These are phyloP conservation scores for Temnothorax ravouxi DNA, from an alignment of 2,888 invertebrate genomes.

Conservation along the genomic window DNA sequence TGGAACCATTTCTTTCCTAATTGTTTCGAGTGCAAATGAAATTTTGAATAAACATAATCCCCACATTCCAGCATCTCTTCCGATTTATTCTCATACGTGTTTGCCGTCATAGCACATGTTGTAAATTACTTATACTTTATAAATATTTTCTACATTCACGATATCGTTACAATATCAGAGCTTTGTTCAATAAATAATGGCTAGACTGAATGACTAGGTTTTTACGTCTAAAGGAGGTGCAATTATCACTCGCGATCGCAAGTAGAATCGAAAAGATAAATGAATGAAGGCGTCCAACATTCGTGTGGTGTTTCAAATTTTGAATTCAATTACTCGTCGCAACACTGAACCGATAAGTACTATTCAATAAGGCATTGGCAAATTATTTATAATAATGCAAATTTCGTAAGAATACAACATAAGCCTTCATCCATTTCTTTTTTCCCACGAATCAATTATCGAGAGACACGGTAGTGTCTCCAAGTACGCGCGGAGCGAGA, in stretches of 20 bases:
- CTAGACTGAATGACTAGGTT: slow-evolving; percentile 77
- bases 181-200: slow-evolving; percentile 72
- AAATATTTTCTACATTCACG: slow-evolving; percentile 73
- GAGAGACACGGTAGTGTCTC: too few relatives aligned
- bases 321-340: background rate
- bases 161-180: slow-evolving; percentile 67
- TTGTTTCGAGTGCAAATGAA: slow-evolving; percentile 12
- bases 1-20: slow-evolving; percentile 9
- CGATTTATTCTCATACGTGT: slow-evolving; percentile 52
- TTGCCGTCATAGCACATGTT: slow-evolving; percentile 48
- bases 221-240: slow-evolving; percentile 59
- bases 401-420: background rate
- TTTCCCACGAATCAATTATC: background rate
- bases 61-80: slow-evolving; percentile 32
- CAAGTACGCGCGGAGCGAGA: too few relatives aligned
- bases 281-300: slow-evolving; percentile 28
- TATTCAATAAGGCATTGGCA: background rate
- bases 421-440: slow-evolving; percentile 29
- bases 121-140: slow-evolving; percentile 66
- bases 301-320: background rate
- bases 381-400: background rate
- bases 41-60: slow-evolving; percentile 37
- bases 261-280: slow-evolving; percentile 31
- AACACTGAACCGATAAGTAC: background rate
- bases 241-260: slow-evolving; percentile 9